These are phyloP conservation scores for Molossus alvarezi DNA, from an alignment of 2,797 vertebrate species.

Conservation along the genomic window DNA sequence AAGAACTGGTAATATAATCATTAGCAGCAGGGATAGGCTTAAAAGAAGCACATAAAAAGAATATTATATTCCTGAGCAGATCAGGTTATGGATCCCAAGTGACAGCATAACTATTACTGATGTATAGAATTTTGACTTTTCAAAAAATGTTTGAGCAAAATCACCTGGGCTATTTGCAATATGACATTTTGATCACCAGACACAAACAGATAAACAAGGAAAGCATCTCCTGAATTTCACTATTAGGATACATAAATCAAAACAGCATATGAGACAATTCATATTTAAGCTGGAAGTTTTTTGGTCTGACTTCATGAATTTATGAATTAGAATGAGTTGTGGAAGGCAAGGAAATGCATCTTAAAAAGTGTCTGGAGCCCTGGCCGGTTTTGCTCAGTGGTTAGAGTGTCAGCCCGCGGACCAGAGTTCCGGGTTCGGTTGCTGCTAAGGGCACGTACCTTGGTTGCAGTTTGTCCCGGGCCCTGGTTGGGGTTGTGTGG, in stretches of 20 bases:
- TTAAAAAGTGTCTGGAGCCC: background rate
- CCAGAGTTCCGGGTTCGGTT: too few species aligned
- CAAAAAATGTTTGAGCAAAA: slow-evolving; percentile 47
- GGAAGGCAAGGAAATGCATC: background rate
- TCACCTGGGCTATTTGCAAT: background rate
- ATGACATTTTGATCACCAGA: background rate
- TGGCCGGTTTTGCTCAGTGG: too few species aligned
- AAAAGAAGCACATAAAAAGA: background rate
- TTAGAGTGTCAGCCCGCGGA: too few species aligned
- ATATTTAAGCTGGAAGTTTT: background rate
- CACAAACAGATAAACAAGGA: background rate
- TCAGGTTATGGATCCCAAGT: background rate
- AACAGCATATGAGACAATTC: background rate
- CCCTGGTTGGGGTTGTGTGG: too few species aligned
- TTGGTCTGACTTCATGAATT: background rate
- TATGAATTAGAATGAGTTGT: background rate
- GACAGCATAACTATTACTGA: background rate
- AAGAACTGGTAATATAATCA: background rate
- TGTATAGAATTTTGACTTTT: slow-evolving; percentile 31
- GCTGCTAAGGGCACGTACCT: too few species aligned
- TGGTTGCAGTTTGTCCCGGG: too few species aligned
- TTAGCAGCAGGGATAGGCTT: background rate
- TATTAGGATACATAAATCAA: background rate
- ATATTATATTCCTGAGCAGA: background rate
- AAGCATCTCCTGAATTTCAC: background rate